Conservation (phyloP, 1,140 invertebrate genomes). For the Drosophila lacertosa region DNA sequence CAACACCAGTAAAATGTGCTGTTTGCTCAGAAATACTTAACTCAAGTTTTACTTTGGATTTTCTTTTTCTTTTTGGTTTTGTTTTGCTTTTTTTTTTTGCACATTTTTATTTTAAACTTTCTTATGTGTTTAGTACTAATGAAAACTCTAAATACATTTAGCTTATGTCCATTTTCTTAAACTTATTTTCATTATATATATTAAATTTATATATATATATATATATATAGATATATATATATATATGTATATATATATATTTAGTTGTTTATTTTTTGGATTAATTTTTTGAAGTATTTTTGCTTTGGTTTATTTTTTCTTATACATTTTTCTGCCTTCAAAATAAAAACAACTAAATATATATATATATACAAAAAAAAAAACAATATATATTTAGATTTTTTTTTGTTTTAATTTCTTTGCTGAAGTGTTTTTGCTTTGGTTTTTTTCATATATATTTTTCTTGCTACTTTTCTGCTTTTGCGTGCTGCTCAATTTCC, state of each 20-base stretch:
- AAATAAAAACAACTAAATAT: no score
- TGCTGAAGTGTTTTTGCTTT: conserved; percentile 27
- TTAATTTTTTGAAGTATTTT: conserved; percentile 23
- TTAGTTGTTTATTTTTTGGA: no score
- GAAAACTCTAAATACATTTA: conserved; percentile 82
- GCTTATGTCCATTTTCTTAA: conserved; percentile 39
- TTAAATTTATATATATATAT: conserved; percentile 6
- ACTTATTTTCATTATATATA: conserved; percentile 47
- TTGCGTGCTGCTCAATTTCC: conserved; percentile 20
- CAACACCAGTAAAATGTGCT: conserved; percentile 36
- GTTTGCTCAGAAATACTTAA: conserved; percentile 19
- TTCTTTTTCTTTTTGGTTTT: conserved; percentile 6
- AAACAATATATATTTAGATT: neutral
- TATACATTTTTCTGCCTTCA: no score
- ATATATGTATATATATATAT: conserved; percentile 1
- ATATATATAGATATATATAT: neutral
- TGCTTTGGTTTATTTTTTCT: no score
- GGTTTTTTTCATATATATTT: no score
- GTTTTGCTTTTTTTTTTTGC: conserved; percentile 14
- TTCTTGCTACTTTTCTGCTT: conserved; percentile 20
- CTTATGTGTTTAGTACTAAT: conserved; percentile 63
- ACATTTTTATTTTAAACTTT: conserved; percentile 43
- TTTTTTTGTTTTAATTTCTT: conserved; percentile 4
- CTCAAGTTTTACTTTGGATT: conserved; percentile 10
- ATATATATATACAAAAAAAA: neutral